Percentiles rank a stretch among this genome's conserved stretches.
Evolutionary conservation across 2,888 invertebrate genomes (phyloP).

Genomic region (Drosophila lutescens): DNA sequence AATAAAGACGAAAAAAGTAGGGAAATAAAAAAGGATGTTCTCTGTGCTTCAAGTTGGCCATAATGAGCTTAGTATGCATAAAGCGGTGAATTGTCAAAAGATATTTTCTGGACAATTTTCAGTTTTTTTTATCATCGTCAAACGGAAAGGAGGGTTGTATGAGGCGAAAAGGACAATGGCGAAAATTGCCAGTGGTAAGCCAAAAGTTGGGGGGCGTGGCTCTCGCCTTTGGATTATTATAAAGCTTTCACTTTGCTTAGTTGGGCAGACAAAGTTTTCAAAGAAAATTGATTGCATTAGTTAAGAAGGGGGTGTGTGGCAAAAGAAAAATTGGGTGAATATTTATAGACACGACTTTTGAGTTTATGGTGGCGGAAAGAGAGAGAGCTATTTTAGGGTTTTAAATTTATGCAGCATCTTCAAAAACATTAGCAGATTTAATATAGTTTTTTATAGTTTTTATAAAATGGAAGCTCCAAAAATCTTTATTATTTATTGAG

Average conservation of each 20-base stretch:
- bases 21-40: constrained; percentile 55
- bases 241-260: constrained; percentile 52
- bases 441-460: too few relatives aligned
- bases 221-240: constrained; percentile 35
- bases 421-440: too few relatives aligned
- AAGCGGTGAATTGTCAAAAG: constrained; percentile 73
- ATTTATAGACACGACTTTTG: background rate
- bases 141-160: background rate
- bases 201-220: constrained; percentile 47
- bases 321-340: background rate
- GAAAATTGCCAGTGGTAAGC: constrained; percentile 58
- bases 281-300: constrained; percentile 73
- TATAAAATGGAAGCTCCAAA: background rate
- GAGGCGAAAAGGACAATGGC: constrained; percentile 51
- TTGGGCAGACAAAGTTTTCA: constrained; percentile 63
- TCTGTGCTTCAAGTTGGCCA: constrained; percentile 42
- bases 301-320: background rate
- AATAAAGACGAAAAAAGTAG: constrained; percentile 25
- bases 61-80: constrained; percentile 80
- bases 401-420: too few relatives aligned
- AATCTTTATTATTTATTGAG: background rate
- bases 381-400: background rate
- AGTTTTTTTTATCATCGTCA: constrained; percentile 51
- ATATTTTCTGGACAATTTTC: constrained; percentile 71
- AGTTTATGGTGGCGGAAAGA: background rate